These are phyloP conservation scores for Schlechtendalia chinensis DNA, from an alignment of 1,140 invertebrate species.

Conservation along the genomic window DNA sequence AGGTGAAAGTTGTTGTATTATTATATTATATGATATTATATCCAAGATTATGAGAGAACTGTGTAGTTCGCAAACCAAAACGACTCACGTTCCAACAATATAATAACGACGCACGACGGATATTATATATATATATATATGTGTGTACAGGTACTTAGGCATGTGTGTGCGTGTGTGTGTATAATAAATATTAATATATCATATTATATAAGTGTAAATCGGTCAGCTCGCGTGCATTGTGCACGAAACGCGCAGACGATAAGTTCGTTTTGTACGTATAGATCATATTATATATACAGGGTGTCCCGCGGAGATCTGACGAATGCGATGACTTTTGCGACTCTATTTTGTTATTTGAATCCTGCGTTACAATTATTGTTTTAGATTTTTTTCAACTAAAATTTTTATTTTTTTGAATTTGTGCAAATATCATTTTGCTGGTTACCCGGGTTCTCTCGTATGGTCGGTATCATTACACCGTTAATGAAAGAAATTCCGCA, in stretches of 20 bases:
- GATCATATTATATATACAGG: no score
- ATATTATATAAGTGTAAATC: slow-evolving; percentile 11
- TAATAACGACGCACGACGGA: background rate
- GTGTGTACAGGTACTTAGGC: no score
- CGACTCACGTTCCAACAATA: slow-evolving; percentile 45
- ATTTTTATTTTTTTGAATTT: no score
- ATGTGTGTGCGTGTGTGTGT: background rate
- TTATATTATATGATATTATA: slow-evolving; percentile 34
- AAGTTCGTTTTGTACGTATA: no score
- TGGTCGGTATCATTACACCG: no score
- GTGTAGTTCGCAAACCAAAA: slow-evolving; percentile 30
- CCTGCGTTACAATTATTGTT: no score
- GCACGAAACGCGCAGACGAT: background rate
- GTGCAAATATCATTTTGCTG: no score
- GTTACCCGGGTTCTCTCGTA: no score
- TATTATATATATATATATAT: background rate
- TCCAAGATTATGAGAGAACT: slow-evolving; percentile 32
- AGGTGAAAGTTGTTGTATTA: slow-evolving; percentile 46
- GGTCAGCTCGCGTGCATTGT: background rate
- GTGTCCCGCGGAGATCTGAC: background rate
- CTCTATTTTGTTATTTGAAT: no score
- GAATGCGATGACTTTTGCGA: no score
- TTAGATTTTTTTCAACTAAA: no score
- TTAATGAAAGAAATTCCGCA: no score
- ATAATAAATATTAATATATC: background rate